A percentile compares a stretch with the other conserved stretches of the same genome.
Evolutionary conservation across 2,113 vertebrate genomes (phyloP).

Genomic region (Trichechus manatus): DNA sequence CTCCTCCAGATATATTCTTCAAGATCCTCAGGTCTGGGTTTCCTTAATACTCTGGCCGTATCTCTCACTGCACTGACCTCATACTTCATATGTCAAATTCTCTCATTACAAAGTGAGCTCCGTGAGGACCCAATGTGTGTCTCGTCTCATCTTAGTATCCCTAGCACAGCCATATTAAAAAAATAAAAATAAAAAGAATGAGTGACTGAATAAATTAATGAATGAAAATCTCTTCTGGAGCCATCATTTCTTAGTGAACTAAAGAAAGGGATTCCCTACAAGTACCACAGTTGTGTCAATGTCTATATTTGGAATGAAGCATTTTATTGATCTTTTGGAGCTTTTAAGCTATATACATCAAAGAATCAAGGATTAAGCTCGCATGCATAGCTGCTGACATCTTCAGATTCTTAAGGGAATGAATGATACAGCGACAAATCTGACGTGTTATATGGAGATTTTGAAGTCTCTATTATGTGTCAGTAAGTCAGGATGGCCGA

Average conservation of each 20-base stretch:
- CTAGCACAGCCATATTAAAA: not conserved
- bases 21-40: not conserved
- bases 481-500: not conserved
- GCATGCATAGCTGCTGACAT: not conserved
- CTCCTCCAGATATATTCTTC: not conserved
- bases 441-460: not conserved
- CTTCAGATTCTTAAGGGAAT: not conserved
- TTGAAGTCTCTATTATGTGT: not conserved
- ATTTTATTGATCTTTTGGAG: not conserved
- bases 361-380: not conserved
- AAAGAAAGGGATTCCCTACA: not conserved
- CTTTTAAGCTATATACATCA: not conserved
- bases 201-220: not conserved
- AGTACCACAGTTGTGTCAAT: not conserved
- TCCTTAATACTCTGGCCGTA: not conserved
- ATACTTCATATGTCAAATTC: not conserved
- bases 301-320: not conserved
- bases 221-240: not conserved
- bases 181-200: not conserved
- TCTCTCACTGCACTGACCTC: not conserved
- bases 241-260: not conserved
- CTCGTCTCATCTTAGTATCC: not conserved
- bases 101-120: not conserved
- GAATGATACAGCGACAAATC: not conserved
- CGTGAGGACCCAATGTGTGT: not conserved